phyloP scores from a whole-genome alignment of 2,797 vertebrate genomes.

The Danio aesculapii region DNA sequence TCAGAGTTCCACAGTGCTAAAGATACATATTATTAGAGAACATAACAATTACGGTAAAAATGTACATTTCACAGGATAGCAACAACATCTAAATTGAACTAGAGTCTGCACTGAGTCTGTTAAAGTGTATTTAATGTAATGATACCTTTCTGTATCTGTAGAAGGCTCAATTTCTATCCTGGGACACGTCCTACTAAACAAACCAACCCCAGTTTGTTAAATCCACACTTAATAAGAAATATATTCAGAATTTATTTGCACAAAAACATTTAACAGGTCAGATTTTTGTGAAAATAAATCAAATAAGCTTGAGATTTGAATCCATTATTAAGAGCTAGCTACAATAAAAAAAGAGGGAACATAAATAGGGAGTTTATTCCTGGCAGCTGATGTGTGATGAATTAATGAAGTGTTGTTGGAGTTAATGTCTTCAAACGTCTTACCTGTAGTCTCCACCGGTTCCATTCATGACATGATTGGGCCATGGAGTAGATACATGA shows the following conservation, averaged over 20 bases:
- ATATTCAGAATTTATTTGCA: constrained; percentile 2
- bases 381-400: constrained; percentile 4
- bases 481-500: constrained; percentile 72
- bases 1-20: not conserved
- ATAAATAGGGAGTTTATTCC: constrained; percentile 2
- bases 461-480: constrained; percentile 85
- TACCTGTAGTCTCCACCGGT: constrained; percentile 84
- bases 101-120: constrained; percentile 4
- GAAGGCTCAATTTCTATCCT: constrained; percentile 81
- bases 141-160: constrained; percentile 83
- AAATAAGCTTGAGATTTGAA: not conserved
- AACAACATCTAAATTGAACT: constrained; percentile 4
- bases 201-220: constrained; percentile 59
- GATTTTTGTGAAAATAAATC: constrained; percentile 2
- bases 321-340: not conserved
- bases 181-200: constrained; percentile 78
- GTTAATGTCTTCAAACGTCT: constrained; percentile 50
- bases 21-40: not conserved
- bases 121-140: constrained; percentile 8
- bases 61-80: not conserved
- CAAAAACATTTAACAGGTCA: not conserved
- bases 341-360: constrained; percentile 18
- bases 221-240: not conserved
- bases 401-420: not conserved
- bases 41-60: not conserved